Evolutionary conservation across 2,888 invertebrate species (phyloP), one percentile per base, ranked within the genome.

Genomic region (Protophormia terraenovae): DNA sequence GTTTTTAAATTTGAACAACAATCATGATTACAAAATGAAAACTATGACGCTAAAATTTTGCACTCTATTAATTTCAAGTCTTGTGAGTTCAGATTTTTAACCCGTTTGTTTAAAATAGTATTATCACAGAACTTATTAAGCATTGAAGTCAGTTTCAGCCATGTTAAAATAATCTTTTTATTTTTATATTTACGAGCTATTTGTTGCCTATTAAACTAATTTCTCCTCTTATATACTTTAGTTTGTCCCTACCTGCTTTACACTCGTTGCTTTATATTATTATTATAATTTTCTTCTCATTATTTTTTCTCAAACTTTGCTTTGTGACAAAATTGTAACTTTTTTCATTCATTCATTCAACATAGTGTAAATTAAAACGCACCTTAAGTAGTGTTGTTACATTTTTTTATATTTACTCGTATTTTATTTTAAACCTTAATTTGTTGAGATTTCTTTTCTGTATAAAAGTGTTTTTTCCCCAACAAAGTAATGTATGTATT

Each of bases 351-450:
- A 29, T 53, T 41, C 55, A 55, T 55, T 69, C 8, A 5, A 47
- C n/a, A 41, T 76, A 53, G 62, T 76, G 82, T 76, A 64, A 82
- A 71, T 64, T 62, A 55, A 71, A 76, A 76, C 82, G 82, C 76
- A 71, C 82, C 75, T 82, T 71, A 62, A 82, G 53, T 53, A 45
- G 64, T 24, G 64, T 2, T 16, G 19, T 72, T 64, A 64, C 45
- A 14, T 72, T 72, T 60, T 62, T 19, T 27, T 62, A 10, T 29
- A n/a, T 38, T 2, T 50, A 1, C 19, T 8, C 7, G 5, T 27
- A 24, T 60, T 35, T 24, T 50, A n/a, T 27, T 78, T 14, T 35
- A 69, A 27, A 41, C 38, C 16, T 24, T 45, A 55, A 47, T 66
- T 67, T 53, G 41, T 7, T 50, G 19, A 16, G 79, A 62, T 71